phyloP scores from a whole-genome alignment of 1,140 invertebrate genomes.

The Drosophila azteca region DNA sequence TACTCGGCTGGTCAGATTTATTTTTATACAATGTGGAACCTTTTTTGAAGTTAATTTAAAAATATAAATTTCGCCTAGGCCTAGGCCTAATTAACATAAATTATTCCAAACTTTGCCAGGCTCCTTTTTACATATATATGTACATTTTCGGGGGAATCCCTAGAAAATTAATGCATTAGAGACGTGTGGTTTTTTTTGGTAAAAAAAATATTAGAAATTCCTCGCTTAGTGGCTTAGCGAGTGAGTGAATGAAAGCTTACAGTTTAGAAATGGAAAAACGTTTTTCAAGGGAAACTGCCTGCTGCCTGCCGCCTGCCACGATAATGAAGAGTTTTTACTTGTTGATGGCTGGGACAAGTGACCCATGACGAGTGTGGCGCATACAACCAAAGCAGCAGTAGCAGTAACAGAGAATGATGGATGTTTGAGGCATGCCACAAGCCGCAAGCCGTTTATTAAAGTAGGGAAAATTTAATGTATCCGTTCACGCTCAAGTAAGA shows the following conservation, averaged over 20 bases:
- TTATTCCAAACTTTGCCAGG: too few species aligned
- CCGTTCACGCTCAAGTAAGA: slow-evolving; percentile 80
- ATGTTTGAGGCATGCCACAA: slow-evolving; percentile 15
- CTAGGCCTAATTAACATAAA: too few species aligned
- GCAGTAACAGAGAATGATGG: slow-evolving; percentile 14
- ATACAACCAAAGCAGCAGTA: slow-evolving; percentile 28
- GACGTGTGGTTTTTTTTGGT: neutral
- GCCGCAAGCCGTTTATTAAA: slow-evolving; percentile 66
- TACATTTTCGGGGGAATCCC: too few species aligned
- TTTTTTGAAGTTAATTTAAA: too few species aligned
- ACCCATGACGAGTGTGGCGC: slow-evolving; percentile 53
- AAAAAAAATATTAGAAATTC: neutral
- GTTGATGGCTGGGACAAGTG: slow-evolving; percentile 57
- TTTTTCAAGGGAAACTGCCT: slow-evolving; percentile 57
- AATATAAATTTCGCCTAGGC: too few species aligned
- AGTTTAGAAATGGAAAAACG: slow-evolving; percentile 59
- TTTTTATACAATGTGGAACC: too few species aligned
- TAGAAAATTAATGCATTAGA: too few species aligned
- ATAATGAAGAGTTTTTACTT: slow-evolving; percentile 78
- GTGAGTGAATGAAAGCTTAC: neutral
- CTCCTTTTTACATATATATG: too few species aligned
- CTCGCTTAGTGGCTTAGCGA: too few species aligned
- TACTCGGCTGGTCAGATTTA: too few species aligned
- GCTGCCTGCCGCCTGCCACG: slow-evolving; percentile 19
- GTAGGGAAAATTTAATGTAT: slow-evolving; percentile 76